Evolutionary conservation across 2,113 vertebrate species (phyloP).

Genomic region (Lophochroa leadbeateri): DNA sequence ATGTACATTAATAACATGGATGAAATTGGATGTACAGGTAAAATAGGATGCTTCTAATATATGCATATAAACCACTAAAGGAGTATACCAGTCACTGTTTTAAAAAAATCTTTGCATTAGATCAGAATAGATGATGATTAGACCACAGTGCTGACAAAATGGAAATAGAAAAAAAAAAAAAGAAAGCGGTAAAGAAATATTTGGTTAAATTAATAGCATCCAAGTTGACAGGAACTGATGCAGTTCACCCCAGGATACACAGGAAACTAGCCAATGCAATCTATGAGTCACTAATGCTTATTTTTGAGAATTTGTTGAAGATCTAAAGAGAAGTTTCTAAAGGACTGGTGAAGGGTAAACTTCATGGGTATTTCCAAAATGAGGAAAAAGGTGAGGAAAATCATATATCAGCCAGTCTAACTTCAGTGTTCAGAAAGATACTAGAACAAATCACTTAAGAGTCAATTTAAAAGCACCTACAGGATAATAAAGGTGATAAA

Average conservation of each 20-base stretch:
- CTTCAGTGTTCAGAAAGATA: not conserved
- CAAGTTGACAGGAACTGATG: not conserved
- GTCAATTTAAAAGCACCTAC: conserved; percentile 21
- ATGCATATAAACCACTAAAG: not conserved
- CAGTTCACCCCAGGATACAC: not conserved
- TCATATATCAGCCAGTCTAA: not conserved
- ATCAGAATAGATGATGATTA: not conserved
- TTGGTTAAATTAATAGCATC: not conserved
- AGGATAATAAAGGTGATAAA: conserved; percentile 40
- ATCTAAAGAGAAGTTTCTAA: not conserved
- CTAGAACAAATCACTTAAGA: conserved; percentile 5
- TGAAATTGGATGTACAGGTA: not conserved
- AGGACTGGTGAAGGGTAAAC: not conserved
- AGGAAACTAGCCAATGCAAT: not conserved
- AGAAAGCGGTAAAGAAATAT: not conserved
- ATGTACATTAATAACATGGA: not conserved
- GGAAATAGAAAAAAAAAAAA: not conserved
- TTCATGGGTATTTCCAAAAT: not conserved
- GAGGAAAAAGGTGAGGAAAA: not conserved
- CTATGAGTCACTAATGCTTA: not conserved
- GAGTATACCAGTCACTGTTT: not conserved
- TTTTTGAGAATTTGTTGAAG: not conserved
- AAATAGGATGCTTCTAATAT: not conserved
- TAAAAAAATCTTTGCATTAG: not conserved
- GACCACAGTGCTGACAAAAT: not conserved